Conservation (phyloP, 2,888 invertebrate species). For the Agrochola lota region DNA sequence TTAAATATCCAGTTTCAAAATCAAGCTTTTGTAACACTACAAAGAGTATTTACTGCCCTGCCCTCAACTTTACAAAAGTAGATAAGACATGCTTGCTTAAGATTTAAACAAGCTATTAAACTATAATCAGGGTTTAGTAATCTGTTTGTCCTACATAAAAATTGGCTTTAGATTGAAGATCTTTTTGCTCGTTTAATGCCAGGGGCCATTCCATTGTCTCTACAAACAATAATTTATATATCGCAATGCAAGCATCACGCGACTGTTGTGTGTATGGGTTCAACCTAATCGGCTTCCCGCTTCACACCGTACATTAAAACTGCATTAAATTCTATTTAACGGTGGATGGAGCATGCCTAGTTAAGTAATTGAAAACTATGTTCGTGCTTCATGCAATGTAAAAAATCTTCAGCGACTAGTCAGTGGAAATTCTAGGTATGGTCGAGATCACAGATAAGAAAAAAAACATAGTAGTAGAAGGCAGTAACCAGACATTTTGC, state of each 20-base stretch:
- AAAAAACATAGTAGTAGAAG: conserved; percentile 38
- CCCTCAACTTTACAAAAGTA: conserved; percentile 43
- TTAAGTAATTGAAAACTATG: conserved; percentile 82
- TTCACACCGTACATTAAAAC: conserved; percentile 86
- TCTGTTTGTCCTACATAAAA: conserved; percentile 77
- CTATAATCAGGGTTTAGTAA: conserved; percentile 68
- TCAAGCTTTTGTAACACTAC: conserved; percentile 17
- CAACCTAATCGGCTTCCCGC: conserved; percentile 80
- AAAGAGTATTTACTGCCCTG: conserved; percentile 29
- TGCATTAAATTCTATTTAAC: conserved; percentile 87
- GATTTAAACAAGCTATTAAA: conserved; percentile 68
- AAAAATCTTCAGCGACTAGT: conserved; percentile 71
- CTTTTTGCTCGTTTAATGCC: conserved; percentile 74
- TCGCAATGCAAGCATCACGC: conserved; percentile 78
- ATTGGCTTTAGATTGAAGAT: conserved; percentile 74
- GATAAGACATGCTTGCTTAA: conserved; percentile 65
- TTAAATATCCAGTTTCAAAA: conserved; percentile 25
- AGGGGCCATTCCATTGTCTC: conserved; percentile 79
- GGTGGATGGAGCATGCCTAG: conserved; percentile 78
- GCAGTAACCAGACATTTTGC: conserved; percentile 67
- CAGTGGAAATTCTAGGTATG: conserved; percentile 49
- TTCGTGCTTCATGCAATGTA: conserved; percentile 78
- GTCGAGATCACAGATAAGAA: conserved; percentile 49
- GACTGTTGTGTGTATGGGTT: conserved; percentile 73
- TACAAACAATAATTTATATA: conserved; percentile 78